Evolutionary conservation across 2,888 invertebrate species (phyloP).

Genomic region (Helleia helle): DNA sequence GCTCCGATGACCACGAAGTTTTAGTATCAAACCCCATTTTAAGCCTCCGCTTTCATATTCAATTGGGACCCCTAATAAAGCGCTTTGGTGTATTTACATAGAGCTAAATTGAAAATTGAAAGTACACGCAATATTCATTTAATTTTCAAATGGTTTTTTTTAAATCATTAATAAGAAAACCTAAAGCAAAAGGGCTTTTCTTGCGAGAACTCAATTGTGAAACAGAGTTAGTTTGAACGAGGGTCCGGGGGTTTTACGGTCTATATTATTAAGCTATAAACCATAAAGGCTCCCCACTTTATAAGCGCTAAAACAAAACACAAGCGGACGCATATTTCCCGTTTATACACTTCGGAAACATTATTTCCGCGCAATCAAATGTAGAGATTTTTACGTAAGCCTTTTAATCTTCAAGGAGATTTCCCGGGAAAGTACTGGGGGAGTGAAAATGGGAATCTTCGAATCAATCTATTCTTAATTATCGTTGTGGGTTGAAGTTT

Average conservation of each 20-base stretch:
- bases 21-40: constrained; percentile 8
- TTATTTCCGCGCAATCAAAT: constrained; percentile 39
- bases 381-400: constrained; percentile 37
- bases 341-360: constrained; percentile 47
- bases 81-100: constrained; percentile 3
- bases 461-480: background rate
- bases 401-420: constrained; percentile 34
- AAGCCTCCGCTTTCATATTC: constrained; percentile 9
- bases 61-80: constrained; percentile 1
- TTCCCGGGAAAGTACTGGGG: constrained; percentile 23
- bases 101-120: background rate
- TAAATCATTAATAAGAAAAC: constrained; percentile 4
- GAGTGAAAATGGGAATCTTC: background rate
- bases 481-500: background rate
- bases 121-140: too few relatives aligned
- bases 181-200: constrained; percentile 2
- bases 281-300: constrained; percentile 56
- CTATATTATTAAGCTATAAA: constrained; percentile 65
- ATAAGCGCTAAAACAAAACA: constrained; percentile 59
- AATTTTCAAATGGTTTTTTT: too few relatives aligned
- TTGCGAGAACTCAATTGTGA: constrained; percentile 50
- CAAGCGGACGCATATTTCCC: constrained; percentile 48
- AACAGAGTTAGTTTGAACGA: constrained; percentile 41
- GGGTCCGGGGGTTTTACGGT: constrained; percentile 50
- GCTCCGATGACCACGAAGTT: constrained; percentile 5